Percentiles rank a stretch among this genome's conserved stretches.
These are phyloP conservation scores for Hymenopus coronatus DNA, from an alignment of 2,888 invertebrate genomes.

Conservation along the genomic window DNA sequence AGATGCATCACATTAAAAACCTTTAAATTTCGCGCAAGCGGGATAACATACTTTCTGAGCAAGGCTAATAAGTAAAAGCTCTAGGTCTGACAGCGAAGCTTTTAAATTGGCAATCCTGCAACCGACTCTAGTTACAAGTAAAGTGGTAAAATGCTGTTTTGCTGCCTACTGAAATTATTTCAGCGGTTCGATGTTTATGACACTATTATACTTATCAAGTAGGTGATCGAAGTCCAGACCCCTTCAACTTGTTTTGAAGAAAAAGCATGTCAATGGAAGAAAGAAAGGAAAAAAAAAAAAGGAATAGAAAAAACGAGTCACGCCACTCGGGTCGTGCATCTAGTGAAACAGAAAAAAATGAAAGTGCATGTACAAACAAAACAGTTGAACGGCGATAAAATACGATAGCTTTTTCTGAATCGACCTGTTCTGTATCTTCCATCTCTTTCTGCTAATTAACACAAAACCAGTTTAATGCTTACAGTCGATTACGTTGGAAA, in stretches of 20 bases:
- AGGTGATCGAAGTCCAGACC: neutral
- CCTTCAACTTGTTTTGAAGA: too few relatives aligned
- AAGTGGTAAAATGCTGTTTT: too few relatives aligned
- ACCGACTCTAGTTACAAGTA: too few relatives aligned
- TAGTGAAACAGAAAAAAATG: neutral
- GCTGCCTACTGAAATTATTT: too few relatives aligned
- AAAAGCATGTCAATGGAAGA: neutral
- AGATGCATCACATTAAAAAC: too few relatives aligned
- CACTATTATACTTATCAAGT: too few relatives aligned
- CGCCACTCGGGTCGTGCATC: neutral
- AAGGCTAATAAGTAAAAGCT: too few relatives aligned
- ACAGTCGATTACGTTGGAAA: neutral
- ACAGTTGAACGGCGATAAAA: neutral
- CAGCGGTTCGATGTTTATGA: too few relatives aligned
- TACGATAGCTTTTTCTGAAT: neutral
- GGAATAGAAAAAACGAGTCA: neutral
- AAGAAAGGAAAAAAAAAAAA: neutral
- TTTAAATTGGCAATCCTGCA: too few relatives aligned
- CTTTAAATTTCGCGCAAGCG: too few relatives aligned
- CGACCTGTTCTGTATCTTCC: neutral
- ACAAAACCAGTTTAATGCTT: constrained; percentile 12
- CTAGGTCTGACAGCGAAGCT: too few relatives aligned
- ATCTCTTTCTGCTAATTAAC: constrained; percentile 5
- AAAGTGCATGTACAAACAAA: neutral
- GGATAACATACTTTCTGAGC: too few relatives aligned